Conservation (phyloP, 2,113 vertebrate genomes). For the Pyxicephalus adspersus region DNA sequence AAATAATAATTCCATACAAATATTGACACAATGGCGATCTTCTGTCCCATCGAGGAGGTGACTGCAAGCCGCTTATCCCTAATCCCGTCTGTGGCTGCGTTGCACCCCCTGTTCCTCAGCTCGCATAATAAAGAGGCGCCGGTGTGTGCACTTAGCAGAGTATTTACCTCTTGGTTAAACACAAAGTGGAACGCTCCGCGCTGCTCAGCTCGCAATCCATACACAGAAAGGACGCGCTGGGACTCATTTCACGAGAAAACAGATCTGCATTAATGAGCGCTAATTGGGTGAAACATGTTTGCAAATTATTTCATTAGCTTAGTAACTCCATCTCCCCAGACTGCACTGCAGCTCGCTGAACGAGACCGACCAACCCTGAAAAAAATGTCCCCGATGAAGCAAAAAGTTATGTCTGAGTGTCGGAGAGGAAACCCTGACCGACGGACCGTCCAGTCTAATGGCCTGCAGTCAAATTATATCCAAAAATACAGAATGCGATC, state of each 20-base stretch:
- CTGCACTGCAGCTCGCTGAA: neutral
- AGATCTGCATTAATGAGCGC: conserved; percentile 44
- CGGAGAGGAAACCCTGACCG: too few species aligned
- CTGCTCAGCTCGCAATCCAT: neutral
- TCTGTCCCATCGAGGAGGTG: too few species aligned
- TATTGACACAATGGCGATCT: too few species aligned
- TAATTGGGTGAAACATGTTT: conserved; percentile 48
- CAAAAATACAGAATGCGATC: too few species aligned
- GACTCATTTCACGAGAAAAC: conserved; percentile 45
- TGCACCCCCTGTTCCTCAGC: neutral
- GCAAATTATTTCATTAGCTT: conserved; percentile 48
- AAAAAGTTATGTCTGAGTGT: neutral
- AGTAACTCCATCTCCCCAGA: conserved; percentile 28
- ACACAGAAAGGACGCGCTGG: neutral
- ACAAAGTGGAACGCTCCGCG: neutral
- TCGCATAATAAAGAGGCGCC: neutral
- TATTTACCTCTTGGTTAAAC: neutral
- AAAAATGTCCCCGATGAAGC: too few species aligned
- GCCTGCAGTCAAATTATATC: neutral
- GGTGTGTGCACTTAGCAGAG: conserved; percentile 8
- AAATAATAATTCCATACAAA: too few species aligned
- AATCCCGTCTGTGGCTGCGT: too few species aligned
- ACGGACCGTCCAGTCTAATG: neutral
- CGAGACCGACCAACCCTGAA: neutral
- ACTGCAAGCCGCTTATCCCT: neutral